These are phyloP conservation scores for Rousettus madagascariensis DNA, from an alignment of 2,797 vertebrate genomes.

Conservation along the genomic window DNA sequence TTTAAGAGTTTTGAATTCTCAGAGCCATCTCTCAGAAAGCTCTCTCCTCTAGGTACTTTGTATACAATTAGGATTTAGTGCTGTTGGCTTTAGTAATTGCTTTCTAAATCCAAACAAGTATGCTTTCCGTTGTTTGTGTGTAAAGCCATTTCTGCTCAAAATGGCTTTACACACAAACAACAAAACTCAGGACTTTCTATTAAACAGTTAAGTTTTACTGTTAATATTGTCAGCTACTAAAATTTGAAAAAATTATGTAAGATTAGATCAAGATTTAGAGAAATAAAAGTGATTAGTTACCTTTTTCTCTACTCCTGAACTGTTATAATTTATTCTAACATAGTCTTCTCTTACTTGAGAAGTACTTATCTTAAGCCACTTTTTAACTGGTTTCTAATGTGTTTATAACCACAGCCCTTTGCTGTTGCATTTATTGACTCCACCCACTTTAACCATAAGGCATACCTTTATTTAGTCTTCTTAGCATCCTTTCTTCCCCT, in stretches of 20 bases:
- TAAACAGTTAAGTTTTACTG: not conserved
- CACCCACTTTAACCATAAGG: not conserved
- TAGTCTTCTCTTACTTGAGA: not conserved
- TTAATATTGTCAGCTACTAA: not conserved
- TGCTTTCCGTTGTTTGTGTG: not conserved
- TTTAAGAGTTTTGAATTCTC: slow-evolving; percentile 33
- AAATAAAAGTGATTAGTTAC: slow-evolving; percentile 1
- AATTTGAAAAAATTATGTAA: slow-evolving; percentile 27
- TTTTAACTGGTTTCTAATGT: not conserved
- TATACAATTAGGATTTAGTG: slow-evolving; percentile 21
- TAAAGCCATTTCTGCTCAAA: not conserved
- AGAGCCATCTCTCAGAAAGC: not conserved
- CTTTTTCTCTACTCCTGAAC: not conserved
- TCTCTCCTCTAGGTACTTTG: not conserved
- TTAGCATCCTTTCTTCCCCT: not conserved
- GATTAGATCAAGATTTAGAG: slow-evolving; percentile 14
- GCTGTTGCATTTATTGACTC: not conserved
- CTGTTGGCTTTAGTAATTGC: not conserved
- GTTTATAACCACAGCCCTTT: not conserved
- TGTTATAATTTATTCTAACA: not conserved
- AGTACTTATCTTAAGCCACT: not conserved
- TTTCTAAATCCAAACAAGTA: slow-evolving; percentile 31
- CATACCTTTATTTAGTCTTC: slow-evolving; percentile 1
- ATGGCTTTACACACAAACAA: not conserved
- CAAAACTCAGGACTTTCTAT: not conserved